phyloP scores from a whole-genome alignment of 1,140 invertebrate species.

The Pogonognathellus flavescens region DNA sequence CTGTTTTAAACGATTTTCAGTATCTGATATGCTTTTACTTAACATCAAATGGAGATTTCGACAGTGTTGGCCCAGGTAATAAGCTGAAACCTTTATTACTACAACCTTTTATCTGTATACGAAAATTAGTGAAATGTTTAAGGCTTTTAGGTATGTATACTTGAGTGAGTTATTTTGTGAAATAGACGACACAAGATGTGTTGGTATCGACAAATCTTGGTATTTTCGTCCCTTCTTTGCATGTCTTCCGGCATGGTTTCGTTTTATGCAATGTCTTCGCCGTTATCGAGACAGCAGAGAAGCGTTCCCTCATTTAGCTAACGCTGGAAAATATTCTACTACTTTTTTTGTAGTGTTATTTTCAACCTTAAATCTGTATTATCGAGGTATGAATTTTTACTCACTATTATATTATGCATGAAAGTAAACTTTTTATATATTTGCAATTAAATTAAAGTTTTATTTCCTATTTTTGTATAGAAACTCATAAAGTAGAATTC shows the following conservation, averaged over 20 bases:
- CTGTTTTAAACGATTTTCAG: slow-evolving; percentile 93
- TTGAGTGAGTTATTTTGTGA: no score
- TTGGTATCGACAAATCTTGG: slow-evolving; percentile 69
- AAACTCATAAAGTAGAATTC: slow-evolving; percentile 73
- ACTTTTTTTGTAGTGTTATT: slow-evolving; percentile 96
- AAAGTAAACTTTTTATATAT: no score
- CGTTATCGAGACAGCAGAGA: slow-evolving; percentile 91
- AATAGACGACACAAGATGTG: slow-evolving; percentile 53
- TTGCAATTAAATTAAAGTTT: no score
- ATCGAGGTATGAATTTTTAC: slow-evolving; percentile 73
- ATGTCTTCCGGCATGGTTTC: slow-evolving; percentile 95
- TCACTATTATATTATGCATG: no score
- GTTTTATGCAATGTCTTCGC: slow-evolving; percentile 96
- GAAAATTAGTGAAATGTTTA: no score
- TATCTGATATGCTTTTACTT: slow-evolving; percentile 90
- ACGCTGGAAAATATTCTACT: slow-evolving; percentile 98
- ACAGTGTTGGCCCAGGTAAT: slow-evolving; percentile 53
- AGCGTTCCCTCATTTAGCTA: slow-evolving; percentile 94
- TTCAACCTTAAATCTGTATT: slow-evolving; percentile 80
- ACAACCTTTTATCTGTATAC: no score
- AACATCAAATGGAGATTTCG: slow-evolving; percentile 70
- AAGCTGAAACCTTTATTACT: neutral
- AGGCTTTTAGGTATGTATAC: no score
- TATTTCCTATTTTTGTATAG: slow-evolving; percentile 69
- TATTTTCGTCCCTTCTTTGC: slow-evolving; percentile 83